phyloP scores from a whole-genome alignment of 2,888 invertebrate species.

The Drosophila mettleri region DNA sequence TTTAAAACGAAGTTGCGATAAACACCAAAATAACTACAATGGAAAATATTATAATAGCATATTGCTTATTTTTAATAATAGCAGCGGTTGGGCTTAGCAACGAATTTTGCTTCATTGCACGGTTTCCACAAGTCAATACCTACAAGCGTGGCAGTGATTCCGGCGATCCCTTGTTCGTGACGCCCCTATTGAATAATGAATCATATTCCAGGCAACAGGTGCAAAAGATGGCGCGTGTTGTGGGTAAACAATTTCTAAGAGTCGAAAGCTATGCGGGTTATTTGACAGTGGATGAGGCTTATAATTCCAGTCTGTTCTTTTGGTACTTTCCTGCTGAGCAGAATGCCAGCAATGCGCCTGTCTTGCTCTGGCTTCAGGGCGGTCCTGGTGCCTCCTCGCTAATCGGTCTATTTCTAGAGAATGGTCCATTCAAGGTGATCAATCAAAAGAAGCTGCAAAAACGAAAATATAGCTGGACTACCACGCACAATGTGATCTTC shows the following conservation, averaged over 20 bases:
- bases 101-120: background rate
- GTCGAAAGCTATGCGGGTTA: conserved; percentile 87
- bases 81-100: conserved; percentile 12
- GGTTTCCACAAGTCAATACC: conserved; percentile 65
- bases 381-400: conserved; percentile 93
- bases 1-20: background rate
- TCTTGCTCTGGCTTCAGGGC: conserved; percentile 93
- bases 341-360: conserved; percentile 87
- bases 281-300: conserved; percentile 91
- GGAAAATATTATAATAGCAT: conserved; percentile 57
- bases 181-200: conserved; percentile 80
- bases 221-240: conserved; percentile 77
- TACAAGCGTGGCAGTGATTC: conserved; percentile 79
- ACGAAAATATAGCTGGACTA: conserved; percentile 92
- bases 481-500: conserved; percentile 91
- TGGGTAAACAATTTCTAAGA: conserved; percentile 81
- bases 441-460: conserved; percentile 85
- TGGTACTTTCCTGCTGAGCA: conserved; percentile 94
- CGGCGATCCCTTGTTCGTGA: conserved; percentile 85
- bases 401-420: conserved; percentile 92
- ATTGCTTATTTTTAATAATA: conserved; percentile 34
- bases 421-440: conserved; percentile 88
- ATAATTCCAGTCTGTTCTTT: conserved; percentile 94
- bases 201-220: conserved; percentile 84
- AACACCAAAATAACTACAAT: conserved; percentile 22